Percentiles rank a stretch among this genome's conserved stretches.
Conservation (phyloP, 1,140 invertebrate species). For the Probaryconus sp. region DNA sequence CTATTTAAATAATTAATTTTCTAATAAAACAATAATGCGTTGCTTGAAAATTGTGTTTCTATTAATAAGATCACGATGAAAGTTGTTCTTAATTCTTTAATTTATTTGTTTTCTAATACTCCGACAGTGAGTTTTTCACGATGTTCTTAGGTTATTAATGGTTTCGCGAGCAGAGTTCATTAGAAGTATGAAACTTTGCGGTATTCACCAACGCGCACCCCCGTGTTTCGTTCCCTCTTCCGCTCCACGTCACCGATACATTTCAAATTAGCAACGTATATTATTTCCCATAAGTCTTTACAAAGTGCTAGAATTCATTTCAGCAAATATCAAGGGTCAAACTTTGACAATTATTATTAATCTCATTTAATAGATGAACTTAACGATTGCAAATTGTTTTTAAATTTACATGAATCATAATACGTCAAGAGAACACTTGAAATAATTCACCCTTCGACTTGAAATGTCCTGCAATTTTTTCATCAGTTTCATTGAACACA, state of each 20-base stretch:
- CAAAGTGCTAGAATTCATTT: conserved; percentile 27
- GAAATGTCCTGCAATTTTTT: too few relatives aligned
- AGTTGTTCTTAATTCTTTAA: background rate
- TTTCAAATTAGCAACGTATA: conserved; percentile 68
- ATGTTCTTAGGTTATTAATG: conserved; percentile 73
- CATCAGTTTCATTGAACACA: too few relatives aligned
- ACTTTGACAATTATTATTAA: conserved; percentile 40
- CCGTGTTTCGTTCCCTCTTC: conserved; percentile 44
- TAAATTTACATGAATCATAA: too few relatives aligned
- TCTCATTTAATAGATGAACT: conserved; percentile 26
- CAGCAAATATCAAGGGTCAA: conserved; percentile 26
- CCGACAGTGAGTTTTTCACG: conserved; percentile 46
- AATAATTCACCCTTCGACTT: too few relatives aligned
- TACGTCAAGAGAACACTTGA: too few relatives aligned
- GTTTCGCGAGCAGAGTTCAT: conserved; percentile 73
- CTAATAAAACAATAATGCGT: too few relatives aligned
- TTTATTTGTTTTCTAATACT: conserved; percentile 25
- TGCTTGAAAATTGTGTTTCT: background rate
- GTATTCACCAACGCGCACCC: conserved; percentile 62
- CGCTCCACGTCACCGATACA: conserved; percentile 52
- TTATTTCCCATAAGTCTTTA: conserved; percentile 63
- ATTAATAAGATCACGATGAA: background rate
- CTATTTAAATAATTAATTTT: too few relatives aligned
- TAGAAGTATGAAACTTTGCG: conserved; percentile 71
- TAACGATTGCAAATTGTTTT: too few relatives aligned